phyloP scores from a whole-genome alignment of 2,888 invertebrate genomes.

The Phymatocera aterrima region DNA sequence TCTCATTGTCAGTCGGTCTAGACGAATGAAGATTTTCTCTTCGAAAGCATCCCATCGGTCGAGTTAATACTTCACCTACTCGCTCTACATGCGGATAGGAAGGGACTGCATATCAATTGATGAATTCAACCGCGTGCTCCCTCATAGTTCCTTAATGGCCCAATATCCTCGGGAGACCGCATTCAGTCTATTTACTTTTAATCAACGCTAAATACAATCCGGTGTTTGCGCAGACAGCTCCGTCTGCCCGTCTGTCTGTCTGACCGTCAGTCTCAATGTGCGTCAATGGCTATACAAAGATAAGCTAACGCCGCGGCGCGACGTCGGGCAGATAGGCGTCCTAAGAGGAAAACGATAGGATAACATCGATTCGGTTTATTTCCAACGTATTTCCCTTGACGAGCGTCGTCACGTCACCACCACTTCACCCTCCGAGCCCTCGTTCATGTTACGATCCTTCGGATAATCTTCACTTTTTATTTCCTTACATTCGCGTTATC shows the following conservation, averaged over 20 bases:
- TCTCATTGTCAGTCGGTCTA: background rate
- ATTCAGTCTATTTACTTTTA: slow-evolving; percentile 55
- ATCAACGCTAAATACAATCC: slow-evolving; percentile 55
- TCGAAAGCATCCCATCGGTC: too few relatives aligned
- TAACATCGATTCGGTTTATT: background rate
- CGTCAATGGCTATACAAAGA: background rate
- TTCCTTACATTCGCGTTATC: background rate
- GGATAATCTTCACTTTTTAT: background rate
- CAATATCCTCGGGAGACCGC: background rate
- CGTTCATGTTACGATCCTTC: background rate
- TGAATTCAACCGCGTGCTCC: background rate
- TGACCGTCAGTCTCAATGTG: too few relatives aligned
- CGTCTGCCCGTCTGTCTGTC: too few relatives aligned
- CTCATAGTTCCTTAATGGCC: background rate
- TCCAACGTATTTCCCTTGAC: background rate
- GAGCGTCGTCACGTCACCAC: background rate
- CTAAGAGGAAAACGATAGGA: slow-evolving; percentile 2
- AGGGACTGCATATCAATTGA: background rate
- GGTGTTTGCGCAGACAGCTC: slow-evolving; percentile 43
- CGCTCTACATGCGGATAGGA: background rate
- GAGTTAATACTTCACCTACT: background rate
- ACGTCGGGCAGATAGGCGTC: slow-evolving; percentile 3
- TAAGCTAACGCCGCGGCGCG: slow-evolving; percentile 4
- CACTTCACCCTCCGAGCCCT: background rate
- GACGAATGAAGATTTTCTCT: too few relatives aligned